Evolutionary conservation across 30 jellyfish, hydroid and myxozoan species (phyloP), one percentile per base, ranked within the genome.

Genomic region (Aurelia sp.): DNA sequence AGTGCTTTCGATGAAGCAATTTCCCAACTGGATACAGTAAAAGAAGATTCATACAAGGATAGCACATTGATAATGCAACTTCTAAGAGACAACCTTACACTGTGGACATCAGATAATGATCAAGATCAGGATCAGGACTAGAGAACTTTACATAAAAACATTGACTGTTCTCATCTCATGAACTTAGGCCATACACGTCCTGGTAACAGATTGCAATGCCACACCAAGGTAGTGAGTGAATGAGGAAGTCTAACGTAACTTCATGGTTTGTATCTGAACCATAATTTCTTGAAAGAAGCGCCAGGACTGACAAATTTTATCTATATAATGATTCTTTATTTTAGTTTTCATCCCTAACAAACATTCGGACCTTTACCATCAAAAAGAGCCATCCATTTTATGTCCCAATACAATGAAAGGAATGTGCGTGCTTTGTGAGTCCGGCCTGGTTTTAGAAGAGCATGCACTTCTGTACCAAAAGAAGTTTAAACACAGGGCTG

Each of bases 31-130:
- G 99, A 96, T 80, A 51, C 81, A 53, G 91, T 96, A 58, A 82
- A 90, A 68, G 99, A 96, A 84, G 99, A 96, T 13, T 63, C 98
- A 11, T 90, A 90, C 97, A 96, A 96, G 88, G 99, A 96, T 82
- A 96, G 99, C 94, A 96, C 99, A 15, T 76, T 96, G 79, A 96
- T 96, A 80, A 90, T 96, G 98, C 99, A 96, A 82, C 97, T 96
- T 20, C 91, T 96, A 8, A 73, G 99, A 38, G 99, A 96, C 90
- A 96, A 96, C 90, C 96, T 96, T 24, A 87, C 99, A 52, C 77
- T 94, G 88, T 94, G 98, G 98, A 94, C 98, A 47, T 82, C 97
- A 15, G 98, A 94, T 38, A 67, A 31, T 19, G 95, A 87, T 12
- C 78, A 55, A 16, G 97, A 82, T 35, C 69, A 86, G 24, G 88